Evolutionary conservation across 2,797 vertebrate genomes (phyloP).

Genomic region (Botia kubotai): DNA sequence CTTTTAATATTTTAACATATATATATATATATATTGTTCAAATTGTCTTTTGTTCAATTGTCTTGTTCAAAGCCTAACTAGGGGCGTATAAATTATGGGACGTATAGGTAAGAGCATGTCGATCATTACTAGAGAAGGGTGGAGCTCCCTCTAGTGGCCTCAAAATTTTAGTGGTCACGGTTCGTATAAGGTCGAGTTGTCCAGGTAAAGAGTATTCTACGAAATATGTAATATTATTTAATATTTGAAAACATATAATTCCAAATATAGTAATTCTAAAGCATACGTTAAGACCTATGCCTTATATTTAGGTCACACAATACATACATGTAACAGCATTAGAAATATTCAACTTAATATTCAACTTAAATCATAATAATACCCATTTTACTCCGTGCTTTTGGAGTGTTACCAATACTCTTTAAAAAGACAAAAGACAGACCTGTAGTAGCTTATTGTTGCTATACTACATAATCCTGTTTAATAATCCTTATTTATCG

Average conservation of each 20-base stretch:
- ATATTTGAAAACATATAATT: not conserved
- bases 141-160: conserved; percentile 28
- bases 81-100: not conserved
- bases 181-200: too few relatives aligned
- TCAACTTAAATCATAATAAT: too few relatives aligned
- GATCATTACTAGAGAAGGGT: not conserved
- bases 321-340: too few relatives aligned
- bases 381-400: not conserved
- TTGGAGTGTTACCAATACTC: not conserved
- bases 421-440: not conserved
- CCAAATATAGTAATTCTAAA: not conserved
- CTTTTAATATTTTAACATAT: not conserved
- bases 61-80: not conserved
- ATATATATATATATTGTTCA: not conserved
- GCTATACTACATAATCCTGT: too few relatives aligned
- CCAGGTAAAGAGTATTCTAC: not conserved
- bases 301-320: too few relatives aligned
- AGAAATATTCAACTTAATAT: too few relatives aligned
- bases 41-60: too few relatives aligned
- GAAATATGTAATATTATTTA: not conserved
- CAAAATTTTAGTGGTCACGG: not conserved
- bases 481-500: too few relatives aligned
- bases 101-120: not conserved
- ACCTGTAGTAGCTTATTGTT: not conserved
- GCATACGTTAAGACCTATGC: too few relatives aligned